Conservation (phyloP, 2,888 invertebrate genomes). For the Apocheima hispidaria region DNA sequence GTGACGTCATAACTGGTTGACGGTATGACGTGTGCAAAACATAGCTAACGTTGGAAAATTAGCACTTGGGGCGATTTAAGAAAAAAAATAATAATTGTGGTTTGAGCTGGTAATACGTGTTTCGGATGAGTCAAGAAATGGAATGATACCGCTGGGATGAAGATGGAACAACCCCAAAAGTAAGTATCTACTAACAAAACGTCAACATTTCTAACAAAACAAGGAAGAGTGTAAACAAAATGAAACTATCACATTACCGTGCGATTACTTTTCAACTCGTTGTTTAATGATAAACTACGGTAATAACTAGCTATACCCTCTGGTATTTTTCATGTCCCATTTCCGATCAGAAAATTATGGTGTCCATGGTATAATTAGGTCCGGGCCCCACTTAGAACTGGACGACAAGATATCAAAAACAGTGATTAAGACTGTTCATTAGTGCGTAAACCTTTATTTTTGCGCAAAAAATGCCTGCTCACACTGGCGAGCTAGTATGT, state of each 20-base stretch:
- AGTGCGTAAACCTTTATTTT: slow-evolving; percentile 5
- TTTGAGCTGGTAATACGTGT: too few species aligned
- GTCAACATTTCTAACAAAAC: neutral
- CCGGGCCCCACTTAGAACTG: slow-evolving; percentile 12
- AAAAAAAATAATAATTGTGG: too few species aligned
- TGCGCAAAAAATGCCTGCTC: neutral
- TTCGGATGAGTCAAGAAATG: too few species aligned
- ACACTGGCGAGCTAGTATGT: too few species aligned
- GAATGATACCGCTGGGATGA: too few species aligned
- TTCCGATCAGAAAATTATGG: slow-evolving; percentile 33
- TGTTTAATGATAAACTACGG: slow-evolving; percentile 20
- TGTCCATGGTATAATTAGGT: slow-evolving; percentile 27
- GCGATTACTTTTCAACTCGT: slow-evolving; percentile 17
- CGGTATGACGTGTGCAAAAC: neutral
- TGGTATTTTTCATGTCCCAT: slow-evolving; percentile 39
- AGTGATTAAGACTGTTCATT: slow-evolving; percentile 3
- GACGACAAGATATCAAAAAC: slow-evolving; percentile 15
- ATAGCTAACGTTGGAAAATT: neutral
- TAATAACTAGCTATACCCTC: slow-evolving; percentile 16
- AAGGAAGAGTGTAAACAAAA: slow-evolving; percentile 6
- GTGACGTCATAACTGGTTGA: neutral
- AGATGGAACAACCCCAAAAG: too few species aligned
- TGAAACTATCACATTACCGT: slow-evolving; percentile 13
- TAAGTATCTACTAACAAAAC: too few species aligned
- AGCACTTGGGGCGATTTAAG: too few species aligned